Evolutionary conservation across 2,888 invertebrate genomes (phyloP), one percentile per base, ranked within the genome.

Genomic region (Teinopalpus imperialis): DNA sequence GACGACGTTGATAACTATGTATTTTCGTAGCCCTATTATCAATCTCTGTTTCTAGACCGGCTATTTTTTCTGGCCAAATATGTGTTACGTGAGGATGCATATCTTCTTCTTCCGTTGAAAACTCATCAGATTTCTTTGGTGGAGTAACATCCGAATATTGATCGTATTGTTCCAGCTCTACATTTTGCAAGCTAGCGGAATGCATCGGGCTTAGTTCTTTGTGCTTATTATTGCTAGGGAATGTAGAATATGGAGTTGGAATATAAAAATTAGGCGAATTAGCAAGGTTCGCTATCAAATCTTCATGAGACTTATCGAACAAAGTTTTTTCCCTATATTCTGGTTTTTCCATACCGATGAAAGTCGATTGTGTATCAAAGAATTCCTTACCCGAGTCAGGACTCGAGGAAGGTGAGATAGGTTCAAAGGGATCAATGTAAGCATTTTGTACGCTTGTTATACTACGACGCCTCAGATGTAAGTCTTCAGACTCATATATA

Each of bases 131-230:
- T 60, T 74, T 81, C 49, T 80, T 81, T 0, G 72, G 68, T 8
- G 81, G 79, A 55, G 80, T 81, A 27, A 63, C 49, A 52, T 81
- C 81, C 0, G 78, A 79, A 51, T 77, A 81, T 43, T 75, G 74
- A n/a, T 55, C 71, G 54, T 90, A 92, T 40, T 91, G 91, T 56
- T 93, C 93, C 2, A 93, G 89, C 34, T 93, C 93, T 0, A 94
- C 93, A 71, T 93, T 91, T 69, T 93, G 93, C 47, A 93, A 76
- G 59, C 93, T 93, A 7, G 93, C 91, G 1, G 93, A 92, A 69
- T 92, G 93, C 42, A 93, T 91, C 30, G 93, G 90, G 6, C 91
- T 90, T 2, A 67, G 69, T 53, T 90, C 90, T 60, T 90, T 92
- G 47, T 91, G 90, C 52, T 81, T 86, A 47, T 80, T 88, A 58